These are phyloP conservation scores for Craseonycteris thonglongyai DNA, from an alignment of 2,113 vertebrate genomes.

Conservation along the genomic window DNA sequence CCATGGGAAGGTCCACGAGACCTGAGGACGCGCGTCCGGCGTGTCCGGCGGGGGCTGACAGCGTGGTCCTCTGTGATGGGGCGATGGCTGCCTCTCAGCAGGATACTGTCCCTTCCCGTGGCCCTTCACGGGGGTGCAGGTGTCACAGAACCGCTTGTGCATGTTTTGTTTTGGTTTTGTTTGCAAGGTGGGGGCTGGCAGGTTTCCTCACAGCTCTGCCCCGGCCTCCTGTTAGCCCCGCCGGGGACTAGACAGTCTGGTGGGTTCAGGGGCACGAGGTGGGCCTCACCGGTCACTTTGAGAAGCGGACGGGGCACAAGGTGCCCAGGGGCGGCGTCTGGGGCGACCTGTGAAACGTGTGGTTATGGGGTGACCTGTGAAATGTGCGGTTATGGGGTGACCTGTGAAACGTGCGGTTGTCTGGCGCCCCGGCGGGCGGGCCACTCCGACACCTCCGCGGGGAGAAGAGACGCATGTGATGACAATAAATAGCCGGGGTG, in stretches of 20 bases:
- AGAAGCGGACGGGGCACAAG: not conserved
- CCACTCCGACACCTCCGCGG: not conserved
- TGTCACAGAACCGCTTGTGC: not conserved
- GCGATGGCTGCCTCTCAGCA: not conserved
- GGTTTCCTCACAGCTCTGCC: too few species aligned
- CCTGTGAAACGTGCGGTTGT: not conserved
- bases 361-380: not conserved
- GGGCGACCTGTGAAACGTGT: not conserved
- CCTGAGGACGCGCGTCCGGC: not conserved
- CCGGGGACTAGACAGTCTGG: not conserved
- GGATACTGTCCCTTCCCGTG: not conserved
- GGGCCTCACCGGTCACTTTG: not conserved
- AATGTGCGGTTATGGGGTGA: not conserved
- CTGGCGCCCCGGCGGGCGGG: not conserved
- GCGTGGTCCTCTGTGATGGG: not conserved
- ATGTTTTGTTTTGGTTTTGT: not conserved
- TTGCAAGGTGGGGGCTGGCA: not conserved
- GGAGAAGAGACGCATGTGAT: not conserved
- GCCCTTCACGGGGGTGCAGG: not conserved
- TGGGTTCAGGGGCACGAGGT: not conserved
- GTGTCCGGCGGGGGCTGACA: not conserved
- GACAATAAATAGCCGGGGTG: not conserved
- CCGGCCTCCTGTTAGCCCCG: not conserved
- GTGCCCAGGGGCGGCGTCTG: not conserved
- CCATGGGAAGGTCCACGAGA: not conserved